Conservation (phyloP, 2,888 invertebrate species). For the Limenitis camilla region DNA sequence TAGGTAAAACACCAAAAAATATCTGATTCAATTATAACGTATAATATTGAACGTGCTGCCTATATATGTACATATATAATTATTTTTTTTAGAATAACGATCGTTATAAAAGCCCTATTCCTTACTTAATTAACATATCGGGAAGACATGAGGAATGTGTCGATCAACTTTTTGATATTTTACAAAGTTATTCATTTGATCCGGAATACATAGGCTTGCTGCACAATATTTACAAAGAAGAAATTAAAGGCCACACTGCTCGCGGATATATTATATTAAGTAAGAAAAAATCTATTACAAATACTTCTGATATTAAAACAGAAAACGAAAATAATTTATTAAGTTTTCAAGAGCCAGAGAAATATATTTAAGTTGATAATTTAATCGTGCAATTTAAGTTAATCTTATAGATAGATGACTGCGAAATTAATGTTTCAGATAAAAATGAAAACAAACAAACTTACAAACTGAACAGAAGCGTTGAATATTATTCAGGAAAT, state of each 20-base stretch:
- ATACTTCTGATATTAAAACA: too few species aligned
- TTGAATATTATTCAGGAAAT: constrained; percentile 37
- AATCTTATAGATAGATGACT: too few species aligned
- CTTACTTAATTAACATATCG: constrained; percentile 68
- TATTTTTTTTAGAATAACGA: constrained; percentile 31
- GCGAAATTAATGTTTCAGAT: not conserved
- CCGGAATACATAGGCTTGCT: constrained; percentile 66
- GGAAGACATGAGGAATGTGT: constrained; percentile 72
- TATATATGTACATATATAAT: too few species aligned
- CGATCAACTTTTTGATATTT: constrained; percentile 42
- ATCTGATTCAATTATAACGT: too few species aligned
- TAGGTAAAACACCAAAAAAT: too few species aligned
- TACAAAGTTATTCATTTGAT: constrained; percentile 48
- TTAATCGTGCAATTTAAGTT: too few species aligned
- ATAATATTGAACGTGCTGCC: too few species aligned
- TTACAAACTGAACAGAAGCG: constrained; percentile 68
- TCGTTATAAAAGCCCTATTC: constrained; percentile 43
- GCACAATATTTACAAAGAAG: constrained; percentile 58
- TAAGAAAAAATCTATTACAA: too few species aligned
- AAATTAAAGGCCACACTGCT: constrained; percentile 64
- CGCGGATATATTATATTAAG: not conserved
- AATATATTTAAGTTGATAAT: too few species aligned
- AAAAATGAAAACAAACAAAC: not conserved
- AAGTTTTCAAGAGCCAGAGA: too few species aligned
- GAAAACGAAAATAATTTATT: too few species aligned